phyloP scores from a whole-genome alignment of 2,113 vertebrate species.

The Ceyx cyanopectus region DNA sequence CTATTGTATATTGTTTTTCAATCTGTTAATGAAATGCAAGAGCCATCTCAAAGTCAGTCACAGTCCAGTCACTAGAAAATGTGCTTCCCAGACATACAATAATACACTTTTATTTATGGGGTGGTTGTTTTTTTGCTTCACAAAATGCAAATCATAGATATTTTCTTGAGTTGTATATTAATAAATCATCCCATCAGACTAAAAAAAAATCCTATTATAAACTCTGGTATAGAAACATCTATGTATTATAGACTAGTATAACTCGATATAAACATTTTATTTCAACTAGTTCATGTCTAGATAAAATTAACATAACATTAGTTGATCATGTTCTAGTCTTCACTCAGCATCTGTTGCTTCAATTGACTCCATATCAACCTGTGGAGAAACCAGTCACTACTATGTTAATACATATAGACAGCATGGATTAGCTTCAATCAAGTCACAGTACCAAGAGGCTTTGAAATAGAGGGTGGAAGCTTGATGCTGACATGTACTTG shows the following conservation, averaged over 20 bases:
- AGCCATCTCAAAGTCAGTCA: not conserved
- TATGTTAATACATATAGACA: not conserved
- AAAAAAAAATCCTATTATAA: not conserved
- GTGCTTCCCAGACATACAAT: not conserved
- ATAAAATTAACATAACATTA: not conserved
- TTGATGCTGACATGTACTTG: not conserved
- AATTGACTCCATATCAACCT: not conserved
- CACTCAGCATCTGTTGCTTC: not conserved
- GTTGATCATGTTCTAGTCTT: not conserved
- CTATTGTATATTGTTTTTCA: not conserved
- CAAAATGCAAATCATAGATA: not conserved
- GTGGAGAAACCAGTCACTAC: not conserved
- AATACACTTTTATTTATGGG: not conserved
- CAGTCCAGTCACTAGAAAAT: not conserved
- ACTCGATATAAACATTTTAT: not conserved
- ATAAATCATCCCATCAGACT: not conserved
- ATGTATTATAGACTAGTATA: not conserved
- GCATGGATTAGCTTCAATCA: not conserved
- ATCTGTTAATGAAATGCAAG: not conserved
- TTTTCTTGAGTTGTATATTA: not conserved
- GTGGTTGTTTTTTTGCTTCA: not conserved
- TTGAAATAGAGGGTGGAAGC: not conserved
- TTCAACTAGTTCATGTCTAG: not conserved
- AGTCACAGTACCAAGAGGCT: not conserved
- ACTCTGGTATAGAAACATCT: not conserved